Conservation (phyloP, 92 coral and sea anemone species). For the Epizoanthus stellaris region DNA sequence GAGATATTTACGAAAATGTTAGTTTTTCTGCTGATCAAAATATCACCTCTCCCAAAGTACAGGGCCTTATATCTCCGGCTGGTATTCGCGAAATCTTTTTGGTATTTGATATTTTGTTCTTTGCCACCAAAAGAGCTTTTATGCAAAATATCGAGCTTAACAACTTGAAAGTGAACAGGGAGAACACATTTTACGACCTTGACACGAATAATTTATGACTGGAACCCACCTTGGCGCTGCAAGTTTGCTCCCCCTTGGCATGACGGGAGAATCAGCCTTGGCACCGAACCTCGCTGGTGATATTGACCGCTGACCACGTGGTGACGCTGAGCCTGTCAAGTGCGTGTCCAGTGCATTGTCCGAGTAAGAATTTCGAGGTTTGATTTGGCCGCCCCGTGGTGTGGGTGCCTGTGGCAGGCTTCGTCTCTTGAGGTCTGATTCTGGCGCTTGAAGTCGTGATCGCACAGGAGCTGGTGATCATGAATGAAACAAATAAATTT, state of each 20-base stretch:
- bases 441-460: conserved; percentile 60
- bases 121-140: too few relatives aligned
- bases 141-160: neutral
- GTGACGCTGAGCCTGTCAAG: conserved; percentile 33
- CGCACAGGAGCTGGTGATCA: conserved; percentile 48
- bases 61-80: too few relatives aligned
- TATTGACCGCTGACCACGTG: conserved; percentile 55
- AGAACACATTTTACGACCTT: neutral
- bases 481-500: neutral
- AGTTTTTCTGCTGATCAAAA: too few relatives aligned
- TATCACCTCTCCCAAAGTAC: too few relatives aligned
- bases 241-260: conserved; percentile 83
- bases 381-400: conserved; percentile 46
- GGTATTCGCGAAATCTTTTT: too few relatives aligned
- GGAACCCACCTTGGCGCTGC: conserved; percentile 76
- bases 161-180: neutral
- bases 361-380: conserved; percentile 43
- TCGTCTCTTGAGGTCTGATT: conserved; percentile 59
- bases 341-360: conserved; percentile 44
- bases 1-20: too few relatives aligned
- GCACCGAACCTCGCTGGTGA: conserved; percentile 67
- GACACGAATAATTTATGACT: neutral
- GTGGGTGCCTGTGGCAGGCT: conserved; percentile 75
- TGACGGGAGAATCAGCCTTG: conserved; percentile 58
- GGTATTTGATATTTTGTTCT: too few relatives aligned